A percentile compares a stretch with the other conserved stretches of the same genome.
These are phyloP conservation scores for Invenusta paracnida DNA, from an alignment of 2,888 invertebrate genomes.

Conservation along the genomic window DNA sequence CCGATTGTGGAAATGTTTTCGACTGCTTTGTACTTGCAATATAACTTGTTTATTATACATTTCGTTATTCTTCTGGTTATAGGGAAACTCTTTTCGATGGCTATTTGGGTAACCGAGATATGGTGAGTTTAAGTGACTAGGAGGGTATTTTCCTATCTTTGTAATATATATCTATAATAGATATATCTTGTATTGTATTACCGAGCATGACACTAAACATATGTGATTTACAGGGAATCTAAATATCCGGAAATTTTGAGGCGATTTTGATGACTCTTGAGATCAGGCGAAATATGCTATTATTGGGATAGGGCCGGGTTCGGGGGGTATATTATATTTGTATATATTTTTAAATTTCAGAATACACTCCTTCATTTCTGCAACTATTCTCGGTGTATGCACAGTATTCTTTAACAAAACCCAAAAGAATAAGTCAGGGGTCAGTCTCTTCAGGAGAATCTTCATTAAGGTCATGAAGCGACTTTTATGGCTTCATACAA, in stretches of 20 bases:
- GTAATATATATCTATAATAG: too few relatives aligned
- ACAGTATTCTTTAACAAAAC: neutral
- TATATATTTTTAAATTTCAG: neutral
- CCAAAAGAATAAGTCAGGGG: neutral
- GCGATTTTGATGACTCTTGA: neutral
- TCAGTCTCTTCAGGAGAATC: too few relatives aligned
- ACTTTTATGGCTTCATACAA: neutral
- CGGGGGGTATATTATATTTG: neutral
- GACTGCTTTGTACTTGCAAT: too few relatives aligned
- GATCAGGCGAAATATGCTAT: neutral
- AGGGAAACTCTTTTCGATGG: too few relatives aligned
- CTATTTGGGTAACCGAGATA: too few relatives aligned
- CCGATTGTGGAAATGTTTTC: too few relatives aligned
- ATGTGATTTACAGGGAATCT: neutral
- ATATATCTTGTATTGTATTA: too few relatives aligned
- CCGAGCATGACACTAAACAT: too few relatives aligned
- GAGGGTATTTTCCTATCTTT: too few relatives aligned
- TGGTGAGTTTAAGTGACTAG: too few relatives aligned
- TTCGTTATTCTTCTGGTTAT: too few relatives aligned
- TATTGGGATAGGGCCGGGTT: neutral
- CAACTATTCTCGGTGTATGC: neutral
- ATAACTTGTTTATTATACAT: too few relatives aligned
- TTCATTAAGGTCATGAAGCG: neutral
- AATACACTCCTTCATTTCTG: neutral
- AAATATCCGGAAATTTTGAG: neutral